Conservation (phyloP, 2,797 vertebrate genomes). For the Miichthys miiuy region DNA sequence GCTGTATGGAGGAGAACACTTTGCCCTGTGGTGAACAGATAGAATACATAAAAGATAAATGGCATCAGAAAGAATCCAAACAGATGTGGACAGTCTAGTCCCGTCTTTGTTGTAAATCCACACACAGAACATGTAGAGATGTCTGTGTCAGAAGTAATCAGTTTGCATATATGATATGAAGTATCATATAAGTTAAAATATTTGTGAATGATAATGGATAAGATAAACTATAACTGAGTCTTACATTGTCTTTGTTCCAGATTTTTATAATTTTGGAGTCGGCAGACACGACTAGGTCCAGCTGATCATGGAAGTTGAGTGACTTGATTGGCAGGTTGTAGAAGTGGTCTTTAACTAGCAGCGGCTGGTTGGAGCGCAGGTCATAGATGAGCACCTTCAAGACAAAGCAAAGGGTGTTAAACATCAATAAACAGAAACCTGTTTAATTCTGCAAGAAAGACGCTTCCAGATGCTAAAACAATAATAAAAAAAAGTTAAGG, state of each 20-base stretch:
- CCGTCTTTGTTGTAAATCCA: neutral
- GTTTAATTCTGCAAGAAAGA: neutral
- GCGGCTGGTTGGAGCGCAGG: constrained; percentile 92
- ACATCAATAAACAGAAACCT: neutral
- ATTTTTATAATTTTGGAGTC: constrained; percentile 98
- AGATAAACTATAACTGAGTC: neutral
- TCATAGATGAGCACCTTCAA: constrained; percentile 93
- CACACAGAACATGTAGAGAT: neutral
- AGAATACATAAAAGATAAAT: neutral
- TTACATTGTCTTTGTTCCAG: constrained; percentile 95
- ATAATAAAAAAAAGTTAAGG: neutral
- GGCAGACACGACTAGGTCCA: constrained; percentile 93
- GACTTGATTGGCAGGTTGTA: constrained; percentile 95
- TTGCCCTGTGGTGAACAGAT: constrained; percentile 88
- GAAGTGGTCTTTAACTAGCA: constrained; percentile 95
- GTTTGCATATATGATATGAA: neutral
- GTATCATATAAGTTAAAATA: neutral
- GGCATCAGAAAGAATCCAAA: neutral
- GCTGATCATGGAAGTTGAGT: constrained; percentile 89
- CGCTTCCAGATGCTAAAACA: neutral
- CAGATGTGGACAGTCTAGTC: neutral
- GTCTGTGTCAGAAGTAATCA: too few relatives aligned
- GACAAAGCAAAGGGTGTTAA: neutral
- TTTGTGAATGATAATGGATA: neutral
- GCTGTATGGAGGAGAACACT: constrained; percentile 94